A percentile compares a stretch with the other conserved stretches of the same genome.
phyloP scores from a whole-genome alignment of 2,113 vertebrate genomes.

The Etheostoma cragini region DNA sequence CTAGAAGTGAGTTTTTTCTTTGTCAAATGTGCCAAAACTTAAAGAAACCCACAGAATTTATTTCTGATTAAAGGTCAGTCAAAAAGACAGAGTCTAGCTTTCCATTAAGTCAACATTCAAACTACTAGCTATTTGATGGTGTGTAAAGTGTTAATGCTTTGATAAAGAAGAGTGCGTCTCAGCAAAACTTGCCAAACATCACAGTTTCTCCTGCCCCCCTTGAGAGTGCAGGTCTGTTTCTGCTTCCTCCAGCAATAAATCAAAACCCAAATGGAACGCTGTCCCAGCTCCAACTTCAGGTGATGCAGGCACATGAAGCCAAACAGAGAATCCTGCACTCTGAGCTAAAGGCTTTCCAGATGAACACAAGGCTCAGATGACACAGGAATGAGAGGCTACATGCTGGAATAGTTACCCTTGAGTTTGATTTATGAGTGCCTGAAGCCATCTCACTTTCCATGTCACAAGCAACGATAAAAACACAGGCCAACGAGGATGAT shows the following conservation, averaged over 20 bases:
- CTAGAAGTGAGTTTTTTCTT: not conserved
- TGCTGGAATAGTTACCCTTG: not conserved
- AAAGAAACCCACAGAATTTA: not conserved
- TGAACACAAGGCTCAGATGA: slow-evolving; percentile 37
- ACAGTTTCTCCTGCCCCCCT: slow-evolving; percentile 61
- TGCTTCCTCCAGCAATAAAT: slow-evolving; percentile 82
- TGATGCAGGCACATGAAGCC: slow-evolving; percentile 30
- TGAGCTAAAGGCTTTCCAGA: slow-evolving; percentile 25
- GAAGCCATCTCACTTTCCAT: not conserved
- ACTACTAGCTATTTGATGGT: slow-evolving; percentile 26
- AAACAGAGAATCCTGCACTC: slow-evolving; percentile 24
- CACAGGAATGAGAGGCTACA: not conserved
- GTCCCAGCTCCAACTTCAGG: slow-evolving; percentile 59
- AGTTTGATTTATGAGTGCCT: not conserved
- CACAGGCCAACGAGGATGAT: not conserved
- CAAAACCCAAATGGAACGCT: slow-evolving; percentile 71
- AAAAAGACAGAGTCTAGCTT: not conserved
- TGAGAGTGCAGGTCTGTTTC: slow-evolving; percentile 75
- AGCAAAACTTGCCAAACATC: slow-evolving; percentile 72
- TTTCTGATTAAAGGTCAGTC: not conserved
- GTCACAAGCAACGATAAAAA: not conserved
- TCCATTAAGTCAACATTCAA: slow-evolving; percentile 27
- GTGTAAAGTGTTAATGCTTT: slow-evolving; percentile 55
- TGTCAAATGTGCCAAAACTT: not conserved
- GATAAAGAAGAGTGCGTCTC: slow-evolving; percentile 69